These are phyloP conservation scores for Zeuzera pyrina DNA, from an alignment of 2,888 invertebrate genomes.

Conservation along the genomic window DNA sequence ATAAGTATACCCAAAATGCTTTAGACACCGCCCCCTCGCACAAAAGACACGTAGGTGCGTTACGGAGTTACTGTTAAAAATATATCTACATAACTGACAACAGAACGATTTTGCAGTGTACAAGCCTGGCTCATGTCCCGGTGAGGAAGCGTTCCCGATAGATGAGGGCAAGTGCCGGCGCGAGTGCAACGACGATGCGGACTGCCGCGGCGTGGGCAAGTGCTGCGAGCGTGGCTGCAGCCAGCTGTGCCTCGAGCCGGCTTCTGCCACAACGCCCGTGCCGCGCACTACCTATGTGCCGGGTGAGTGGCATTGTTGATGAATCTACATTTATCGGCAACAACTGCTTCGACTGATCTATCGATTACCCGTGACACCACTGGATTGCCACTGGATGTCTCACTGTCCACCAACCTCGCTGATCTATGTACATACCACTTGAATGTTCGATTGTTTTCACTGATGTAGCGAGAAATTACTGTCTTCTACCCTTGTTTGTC, in stretches of 20 bases:
- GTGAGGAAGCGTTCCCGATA: slow-evolving; percentile 15
- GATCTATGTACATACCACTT: background rate
- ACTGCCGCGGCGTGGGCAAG: slow-evolving; percentile 84
- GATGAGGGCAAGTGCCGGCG: slow-evolving; percentile 67
- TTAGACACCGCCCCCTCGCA: too few species aligned
- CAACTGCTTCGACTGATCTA: background rate
- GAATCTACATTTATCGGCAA: too few species aligned
- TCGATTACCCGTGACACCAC: background rate
- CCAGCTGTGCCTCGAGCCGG: slow-evolving; percentile 72
- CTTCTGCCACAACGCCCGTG: slow-evolving; percentile 9
- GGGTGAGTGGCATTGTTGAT: slow-evolving; percentile 20
- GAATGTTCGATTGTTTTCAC: background rate
- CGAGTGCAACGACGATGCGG: slow-evolving; percentile 86
- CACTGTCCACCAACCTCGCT: background rate
- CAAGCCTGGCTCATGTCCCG: slow-evolving; percentile 63
- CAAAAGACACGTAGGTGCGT: too few species aligned
- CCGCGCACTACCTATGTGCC: slow-evolving; percentile 26
- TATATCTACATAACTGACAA: too few species aligned
- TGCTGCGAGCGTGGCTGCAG: slow-evolving; percentile 89
- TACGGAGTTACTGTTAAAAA: too few species aligned
- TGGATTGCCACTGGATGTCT: background rate
- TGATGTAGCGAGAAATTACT: too few species aligned
- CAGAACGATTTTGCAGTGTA: too few species aligned
- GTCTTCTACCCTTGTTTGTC: too few species aligned
- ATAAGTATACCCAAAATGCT: too few species aligned